Conservation (phyloP, 2,888 invertebrate species). For the Leptura quadrifasciata region DNA sequence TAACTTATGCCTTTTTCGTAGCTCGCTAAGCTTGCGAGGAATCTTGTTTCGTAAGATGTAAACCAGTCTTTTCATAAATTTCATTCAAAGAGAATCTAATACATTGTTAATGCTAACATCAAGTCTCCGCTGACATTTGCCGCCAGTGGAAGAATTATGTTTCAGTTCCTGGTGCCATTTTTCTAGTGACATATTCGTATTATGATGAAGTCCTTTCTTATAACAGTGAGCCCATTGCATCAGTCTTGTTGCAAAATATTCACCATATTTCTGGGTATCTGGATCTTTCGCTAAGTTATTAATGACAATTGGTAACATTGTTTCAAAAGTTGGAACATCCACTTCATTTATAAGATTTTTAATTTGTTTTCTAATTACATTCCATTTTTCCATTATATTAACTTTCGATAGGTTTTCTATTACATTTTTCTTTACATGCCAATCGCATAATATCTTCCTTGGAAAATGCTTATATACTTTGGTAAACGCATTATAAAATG, state of each 20-base stretch:
- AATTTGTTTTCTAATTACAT: conserved; percentile 19
- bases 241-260: conserved; percentile 22
- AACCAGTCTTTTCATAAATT: too few relatives aligned
- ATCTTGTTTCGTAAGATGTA: too few relatives aligned
- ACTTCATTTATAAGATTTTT: conserved; percentile 12
- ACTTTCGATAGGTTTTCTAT: conserved; percentile 19
- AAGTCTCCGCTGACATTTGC: not conserved
- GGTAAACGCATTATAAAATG: not conserved
- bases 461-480: not conserved
- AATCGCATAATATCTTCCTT: not conserved
- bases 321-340: not conserved
- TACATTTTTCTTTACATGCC: conserved; percentile 23
- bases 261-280: conserved; percentile 8
- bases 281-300: not conserved
- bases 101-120: conserved; percentile 18
- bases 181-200: conserved; percentile 25
- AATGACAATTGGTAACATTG: not conserved
- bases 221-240: conserved; percentile 12
- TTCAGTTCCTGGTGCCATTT: conserved; percentile 23
- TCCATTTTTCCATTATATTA: not conserved
- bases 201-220: not conserved
- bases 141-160: not conserved
- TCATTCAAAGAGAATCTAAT: not conserved
- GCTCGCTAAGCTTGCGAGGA: too few relatives aligned
- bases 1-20: too few relatives aligned